Percentiles rank a stretch among this genome's conserved stretches.
These are phyloP conservation scores for Heliothis subflexa DNA, from an alignment of 1,140 invertebrate genomes.

Conservation along the genomic window DNA sequence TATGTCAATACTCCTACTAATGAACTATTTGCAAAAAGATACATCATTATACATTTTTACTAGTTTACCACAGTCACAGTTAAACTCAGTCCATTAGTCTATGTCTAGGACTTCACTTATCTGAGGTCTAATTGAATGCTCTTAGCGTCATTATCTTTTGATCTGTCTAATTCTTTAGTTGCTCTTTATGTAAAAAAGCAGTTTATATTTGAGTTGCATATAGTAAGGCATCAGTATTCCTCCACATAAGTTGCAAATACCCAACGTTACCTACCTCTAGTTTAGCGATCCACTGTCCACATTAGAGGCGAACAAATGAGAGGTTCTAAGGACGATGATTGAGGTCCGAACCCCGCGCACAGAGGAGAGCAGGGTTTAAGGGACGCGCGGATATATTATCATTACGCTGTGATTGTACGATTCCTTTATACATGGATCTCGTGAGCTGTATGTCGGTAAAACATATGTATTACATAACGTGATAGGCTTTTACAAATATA, in stretches of 20 bases:
- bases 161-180: neutral
- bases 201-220: too few species aligned
- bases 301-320: constrained; percentile 27
- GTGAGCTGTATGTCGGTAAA: neutral
- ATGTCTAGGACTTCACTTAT: neutral
- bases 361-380: neutral
- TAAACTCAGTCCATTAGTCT: neutral
- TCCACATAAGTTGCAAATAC: neutral
- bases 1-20: too few species aligned
- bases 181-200: too few species aligned
- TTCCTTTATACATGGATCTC: neutral
- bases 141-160: neutral
- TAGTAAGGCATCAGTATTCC: too few species aligned
- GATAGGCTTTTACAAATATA: too few species aligned
- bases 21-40: too few species aligned
- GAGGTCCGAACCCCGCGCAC: constrained; percentile 11
- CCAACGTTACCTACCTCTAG: neutral
- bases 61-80: too few species aligned
- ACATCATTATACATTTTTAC: neutral
- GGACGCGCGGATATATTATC: constrained; percentile 4
- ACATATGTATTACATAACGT: constrained; percentile 13
- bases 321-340: constrained; percentile 7
- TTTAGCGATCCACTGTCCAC: neutral
- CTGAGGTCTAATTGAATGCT: constrained; percentile 2
- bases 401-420: constrained; percentile 23